phyloP scores from a whole-genome alignment of 1,140 invertebrate genomes.

The Panulirus ornatus region DNA sequence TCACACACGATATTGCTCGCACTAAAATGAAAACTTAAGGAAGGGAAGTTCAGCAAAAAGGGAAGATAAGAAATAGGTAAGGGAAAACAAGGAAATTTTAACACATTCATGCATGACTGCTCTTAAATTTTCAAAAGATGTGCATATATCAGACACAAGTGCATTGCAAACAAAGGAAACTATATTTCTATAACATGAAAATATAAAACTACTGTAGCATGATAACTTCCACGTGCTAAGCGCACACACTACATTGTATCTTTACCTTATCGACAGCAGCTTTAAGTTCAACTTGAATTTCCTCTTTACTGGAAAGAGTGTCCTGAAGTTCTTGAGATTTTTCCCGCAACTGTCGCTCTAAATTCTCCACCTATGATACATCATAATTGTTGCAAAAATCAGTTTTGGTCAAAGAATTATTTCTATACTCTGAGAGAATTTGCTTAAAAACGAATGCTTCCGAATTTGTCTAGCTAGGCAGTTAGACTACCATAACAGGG shows the following conservation, averaged over 20 bases:
- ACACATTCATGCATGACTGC: conserved; percentile 51
- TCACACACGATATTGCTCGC: not conserved
- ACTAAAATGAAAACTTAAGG: not conserved
- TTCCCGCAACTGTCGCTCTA: conserved; percentile 65
- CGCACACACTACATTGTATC: not conserved
- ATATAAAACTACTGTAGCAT: not conserved
- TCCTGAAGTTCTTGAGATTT: conserved; percentile 54
- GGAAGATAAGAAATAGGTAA: conserved; percentile 8
- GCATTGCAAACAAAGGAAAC: conserved; percentile 4
- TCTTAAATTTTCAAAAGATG: not conserved
- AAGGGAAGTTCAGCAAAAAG: not conserved
- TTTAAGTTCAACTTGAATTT: conserved; percentile 47
- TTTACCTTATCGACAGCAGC: conserved; percentile 60
- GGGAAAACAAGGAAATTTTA: not conserved
- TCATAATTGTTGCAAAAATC: not conserved
- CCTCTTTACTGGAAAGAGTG: conserved; percentile 45
- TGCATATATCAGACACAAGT: not conserved
- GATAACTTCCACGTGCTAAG: not conserved
- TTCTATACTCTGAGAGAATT: too few relatives aligned
- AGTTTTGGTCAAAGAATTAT: too few relatives aligned
- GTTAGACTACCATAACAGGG: too few relatives aligned
- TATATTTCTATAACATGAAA: not conserved
- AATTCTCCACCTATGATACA: conserved; percentile 59
- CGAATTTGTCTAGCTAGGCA: too few relatives aligned
- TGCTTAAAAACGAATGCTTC: too few relatives aligned